Conservation (phyloP, 2,888 invertebrate species). For the Caenorhabditis panamensis region DNA sequence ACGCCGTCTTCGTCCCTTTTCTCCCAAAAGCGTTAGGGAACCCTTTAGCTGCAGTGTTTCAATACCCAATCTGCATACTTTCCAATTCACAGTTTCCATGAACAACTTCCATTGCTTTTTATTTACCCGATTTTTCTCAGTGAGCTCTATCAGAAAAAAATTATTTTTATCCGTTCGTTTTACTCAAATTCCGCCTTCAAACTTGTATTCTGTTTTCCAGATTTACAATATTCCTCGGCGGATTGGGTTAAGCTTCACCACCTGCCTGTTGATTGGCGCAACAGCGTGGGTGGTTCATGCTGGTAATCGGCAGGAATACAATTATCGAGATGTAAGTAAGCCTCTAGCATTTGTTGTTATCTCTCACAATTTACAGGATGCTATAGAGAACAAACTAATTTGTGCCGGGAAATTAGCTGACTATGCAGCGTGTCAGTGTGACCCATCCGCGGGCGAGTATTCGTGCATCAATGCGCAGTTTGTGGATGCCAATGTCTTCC, state of each 20-base stretch:
- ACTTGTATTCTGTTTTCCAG: conserved; percentile 30
- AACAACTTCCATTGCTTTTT: too few species aligned
- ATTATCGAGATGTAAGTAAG: conserved; percentile 57
- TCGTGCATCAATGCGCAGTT: conserved; percentile 81
- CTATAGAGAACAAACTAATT: conserved; percentile 61
- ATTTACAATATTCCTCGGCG: conserved; percentile 63
- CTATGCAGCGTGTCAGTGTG: conserved; percentile 78
- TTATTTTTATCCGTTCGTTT: too few species aligned
- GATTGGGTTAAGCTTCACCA: conserved; percentile 48
- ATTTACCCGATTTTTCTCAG: too few species aligned
- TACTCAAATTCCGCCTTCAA: not conserved
- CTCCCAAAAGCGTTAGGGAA: conserved; percentile 20
- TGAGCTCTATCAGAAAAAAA: too few species aligned
- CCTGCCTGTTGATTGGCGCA: conserved; percentile 63
- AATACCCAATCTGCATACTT: not conserved
- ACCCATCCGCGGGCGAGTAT: conserved; percentile 66
- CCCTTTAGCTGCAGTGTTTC: conserved; percentile 1
- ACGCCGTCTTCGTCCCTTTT: not conserved
- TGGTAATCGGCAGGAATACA: conserved; percentile 55
- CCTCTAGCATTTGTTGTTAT: too few species aligned
- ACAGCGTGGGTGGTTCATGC: conserved; percentile 64
- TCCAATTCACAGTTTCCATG: too few species aligned
- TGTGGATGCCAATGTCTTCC: conserved; percentile 79
- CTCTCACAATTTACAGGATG: conserved; percentile 29
- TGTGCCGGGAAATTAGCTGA: conserved; percentile 77